Evolutionary conservation across 1,140 invertebrate genomes (phyloP).

Genomic region (Brevipalpus yothersi): DNA sequence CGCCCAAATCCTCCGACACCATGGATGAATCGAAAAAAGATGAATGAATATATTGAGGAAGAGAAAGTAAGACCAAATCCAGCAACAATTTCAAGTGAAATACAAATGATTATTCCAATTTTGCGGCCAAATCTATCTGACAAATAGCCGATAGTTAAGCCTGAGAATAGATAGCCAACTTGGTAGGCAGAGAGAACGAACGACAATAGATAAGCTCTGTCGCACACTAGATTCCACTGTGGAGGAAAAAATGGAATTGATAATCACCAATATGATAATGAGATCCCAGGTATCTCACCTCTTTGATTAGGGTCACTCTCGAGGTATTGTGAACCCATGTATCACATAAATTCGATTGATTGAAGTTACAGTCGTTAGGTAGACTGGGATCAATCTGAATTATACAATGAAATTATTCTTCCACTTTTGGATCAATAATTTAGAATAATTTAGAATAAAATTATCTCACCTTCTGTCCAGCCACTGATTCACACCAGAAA

Average conservation of each 20-base stretch:
- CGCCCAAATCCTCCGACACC: background rate
- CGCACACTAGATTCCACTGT: constrained; percentile 1
- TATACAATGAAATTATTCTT: background rate
- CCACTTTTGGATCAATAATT: no score
- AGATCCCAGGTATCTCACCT: no score
- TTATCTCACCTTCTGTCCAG: background rate
- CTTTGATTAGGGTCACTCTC: background rate
- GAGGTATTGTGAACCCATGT: background rate
- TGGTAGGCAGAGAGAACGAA: constrained; percentile 21
- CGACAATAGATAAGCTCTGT: background rate
- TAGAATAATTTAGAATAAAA: no score
- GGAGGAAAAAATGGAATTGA: no score
- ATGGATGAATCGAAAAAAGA: background rate
- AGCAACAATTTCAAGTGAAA: background rate
- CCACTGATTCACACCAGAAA: constrained; percentile 4
- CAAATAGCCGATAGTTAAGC: constrained; percentile 44
- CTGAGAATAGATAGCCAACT: constrained; percentile 44
- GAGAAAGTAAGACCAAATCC: constrained; percentile 2
- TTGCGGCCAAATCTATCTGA: constrained; percentile 39
- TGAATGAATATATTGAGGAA: constrained; percentile 1
- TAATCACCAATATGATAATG: no score
- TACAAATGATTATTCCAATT: constrained; percentile 11
- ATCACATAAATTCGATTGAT: background rate
- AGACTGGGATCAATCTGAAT: background rate
- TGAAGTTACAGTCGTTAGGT: background rate